Evolutionary conservation across 1,140 invertebrate genomes (phyloP), one percentile per base, ranked within the genome.

Genomic region (Nasonia longicornis): DNA sequence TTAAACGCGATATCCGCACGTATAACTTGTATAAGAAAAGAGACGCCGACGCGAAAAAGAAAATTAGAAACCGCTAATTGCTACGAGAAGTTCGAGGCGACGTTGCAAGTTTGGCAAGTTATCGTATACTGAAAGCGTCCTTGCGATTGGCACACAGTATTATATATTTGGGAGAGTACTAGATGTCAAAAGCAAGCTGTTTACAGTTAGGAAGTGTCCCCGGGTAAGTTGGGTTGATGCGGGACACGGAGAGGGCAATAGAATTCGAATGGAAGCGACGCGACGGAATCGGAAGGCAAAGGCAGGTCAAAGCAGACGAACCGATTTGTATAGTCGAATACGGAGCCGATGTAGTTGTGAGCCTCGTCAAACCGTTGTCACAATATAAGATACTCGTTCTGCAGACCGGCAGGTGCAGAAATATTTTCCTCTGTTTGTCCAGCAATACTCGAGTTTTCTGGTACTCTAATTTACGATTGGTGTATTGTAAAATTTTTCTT

Each of bases 141-240:
- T 35, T 70, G 8, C 31, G 31, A 31, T 70, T 35, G 22, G 29
- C 26, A 22, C 1, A 22, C 6, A 67, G 66, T 67, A 26, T 67
- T 67, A 67, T 67, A 67, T 67, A 67, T 67, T 67, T 67, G 26
- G 66, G 22, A 42, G 66, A 29, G 66, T 67, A 67, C 66, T 29
- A 29, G n/a, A 67, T 67, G 3, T 67, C 31, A n/a, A 38, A 38
- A 71, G 31, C 69, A 14, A 38, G 20, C 8, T 71, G 35, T 29
- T 70, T 71, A 71, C 69, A 71, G 69, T 71, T 71, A 71, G 69
- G 69, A 38, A 20, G 69, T 38, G 29, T n/a, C 69, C 26, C 69
- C 69, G 22, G 35, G 31, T 71, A 71, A 69, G 67, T 69, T 35
- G 2, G 29, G 20, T 20, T 29, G 69, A 71, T 35, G 6, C 69